A percentile compares a stretch with the other conserved stretches of the same genome.
phyloP scores from a whole-genome alignment of 1,140 invertebrate species.

The Ylistrum balloti region DNA sequence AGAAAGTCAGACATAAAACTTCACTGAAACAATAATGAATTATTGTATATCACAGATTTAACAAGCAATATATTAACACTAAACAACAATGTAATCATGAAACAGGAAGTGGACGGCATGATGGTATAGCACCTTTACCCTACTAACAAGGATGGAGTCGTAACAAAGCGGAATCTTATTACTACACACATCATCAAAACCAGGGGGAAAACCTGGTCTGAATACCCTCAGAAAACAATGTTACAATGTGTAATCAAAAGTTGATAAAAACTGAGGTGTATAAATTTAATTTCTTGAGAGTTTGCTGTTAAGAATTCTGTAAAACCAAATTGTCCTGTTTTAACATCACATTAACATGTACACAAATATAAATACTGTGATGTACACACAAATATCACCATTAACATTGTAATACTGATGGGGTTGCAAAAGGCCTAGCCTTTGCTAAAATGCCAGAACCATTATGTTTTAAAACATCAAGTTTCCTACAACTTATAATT shows the following conservation, averaged over 20 bases:
- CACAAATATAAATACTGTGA: background rate
- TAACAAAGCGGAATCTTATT: too few species aligned
- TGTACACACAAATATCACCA: background rate
- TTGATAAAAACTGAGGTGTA: too few species aligned
- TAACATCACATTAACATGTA: too few species aligned
- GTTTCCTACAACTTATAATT: background rate
- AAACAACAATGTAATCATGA: background rate
- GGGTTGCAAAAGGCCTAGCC: background rate
- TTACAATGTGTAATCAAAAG: too few species aligned
- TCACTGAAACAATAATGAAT: background rate
- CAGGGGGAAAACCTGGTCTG: too few species aligned
- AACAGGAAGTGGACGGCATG: conserved; percentile 1
- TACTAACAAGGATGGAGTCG: background rate
- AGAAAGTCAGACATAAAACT: background rate
- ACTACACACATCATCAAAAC: too few species aligned
- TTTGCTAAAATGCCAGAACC: background rate
- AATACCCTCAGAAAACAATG: too few species aligned
- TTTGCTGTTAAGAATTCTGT: too few species aligned
- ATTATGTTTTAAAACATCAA: background rate
- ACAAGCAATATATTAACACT: background rate
- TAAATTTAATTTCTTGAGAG: too few species aligned
- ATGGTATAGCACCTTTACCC: conserved; percentile 6
- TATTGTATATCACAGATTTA: conserved; percentile 8
- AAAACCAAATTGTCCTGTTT: too few species aligned
- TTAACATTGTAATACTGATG: conserved; percentile 19